Conservation (phyloP, 2,797 vertebrate genomes). For the Lerista edwardsae region DNA sequence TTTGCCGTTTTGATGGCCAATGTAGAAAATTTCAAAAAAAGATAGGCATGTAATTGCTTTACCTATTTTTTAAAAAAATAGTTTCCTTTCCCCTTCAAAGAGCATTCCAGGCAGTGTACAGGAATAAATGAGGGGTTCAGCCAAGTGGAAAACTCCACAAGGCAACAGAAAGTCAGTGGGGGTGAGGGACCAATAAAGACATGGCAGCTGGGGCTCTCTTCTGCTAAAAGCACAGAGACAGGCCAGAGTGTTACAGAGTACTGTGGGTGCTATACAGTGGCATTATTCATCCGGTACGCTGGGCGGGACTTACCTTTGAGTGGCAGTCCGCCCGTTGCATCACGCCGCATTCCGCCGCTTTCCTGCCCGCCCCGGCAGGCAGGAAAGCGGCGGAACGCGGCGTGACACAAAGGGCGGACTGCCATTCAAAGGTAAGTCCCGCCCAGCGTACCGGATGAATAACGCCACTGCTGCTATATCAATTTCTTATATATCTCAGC, state of each 20-base stretch:
- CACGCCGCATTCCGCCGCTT: too few species aligned
- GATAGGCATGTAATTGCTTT: not conserved
- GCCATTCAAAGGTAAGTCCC: too few species aligned
- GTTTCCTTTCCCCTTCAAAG: not conserved
- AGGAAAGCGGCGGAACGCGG: too few species aligned
- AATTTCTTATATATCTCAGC: not conserved
- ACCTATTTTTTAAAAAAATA: not conserved
- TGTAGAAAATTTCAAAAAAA: not conserved
- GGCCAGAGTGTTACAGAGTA: not conserved
- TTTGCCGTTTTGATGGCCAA: constrained; percentile 9
- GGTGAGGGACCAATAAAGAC: not conserved
- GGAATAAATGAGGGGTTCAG: not conserved
- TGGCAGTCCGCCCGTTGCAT: too few species aligned
- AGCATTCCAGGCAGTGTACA: too few species aligned
- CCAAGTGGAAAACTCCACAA: not conserved
- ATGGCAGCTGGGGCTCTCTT: not conserved
- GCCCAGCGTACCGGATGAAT: too few species aligned
- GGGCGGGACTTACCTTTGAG: too few species aligned
- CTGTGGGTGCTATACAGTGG: too few species aligned
- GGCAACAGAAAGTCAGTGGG: not conserved
- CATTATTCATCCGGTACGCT: too few species aligned
- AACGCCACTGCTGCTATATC: not conserved
- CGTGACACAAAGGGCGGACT: too few species aligned
- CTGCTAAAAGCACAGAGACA: not conserved
- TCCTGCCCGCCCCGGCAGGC: too few species aligned